Base-by-base conservation (phyloP, 2,888 invertebrate species). In the Athalia rosae region DNA sequence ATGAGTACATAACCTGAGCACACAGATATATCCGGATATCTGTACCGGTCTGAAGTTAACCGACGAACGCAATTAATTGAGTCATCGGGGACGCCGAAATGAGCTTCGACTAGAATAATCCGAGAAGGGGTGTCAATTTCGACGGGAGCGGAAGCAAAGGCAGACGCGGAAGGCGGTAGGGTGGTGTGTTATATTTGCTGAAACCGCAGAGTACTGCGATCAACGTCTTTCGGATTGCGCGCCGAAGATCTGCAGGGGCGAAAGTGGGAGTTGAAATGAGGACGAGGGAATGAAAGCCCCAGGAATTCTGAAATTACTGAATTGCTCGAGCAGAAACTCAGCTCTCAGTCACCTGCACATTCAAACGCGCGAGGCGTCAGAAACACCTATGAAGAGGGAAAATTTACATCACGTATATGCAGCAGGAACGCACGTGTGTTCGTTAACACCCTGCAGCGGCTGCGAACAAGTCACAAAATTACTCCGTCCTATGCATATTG, bases 41-140 rank as follows among this genome's bases (percentile, higher is more conserved):
- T 66, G 48, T 66, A 13, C 48, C 41, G 13, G 47, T 66, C 45
- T 41, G 41, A 56, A 69, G 53, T 69, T 28, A 53, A 56, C 4
- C 53, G 50, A 3, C 8, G 67, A 69, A 69, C 53, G 41, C 56
- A 53, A 69, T 69, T 43, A 69, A 69, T 56, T 41, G 67, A 69
- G 53, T 69, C 6, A 56, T 69, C 56, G 67, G 69, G 0, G 41
- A 56, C 28, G 43, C 9, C 47, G 67, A 53, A 69, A 69, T 69
- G 67, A 69, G 67, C 67, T 69, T 53, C 67, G 67, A 28, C 4
- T 69, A 50, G n/a, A 41, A 41, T 69, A 53, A 69, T 15, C 47
- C 43, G 6, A 41, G 5, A 2, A 28, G n/a, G 66, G 50, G 15
- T 66, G 66, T 66, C 48, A 66, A 15, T 66, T 66, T 48, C 41